Percentiles rank a stretch among this genome's conserved stretches.
These are phyloP conservation scores for Chloromyia formosa DNA, from an alignment of 2,888 invertebrate species.

Conservation along the genomic window DNA sequence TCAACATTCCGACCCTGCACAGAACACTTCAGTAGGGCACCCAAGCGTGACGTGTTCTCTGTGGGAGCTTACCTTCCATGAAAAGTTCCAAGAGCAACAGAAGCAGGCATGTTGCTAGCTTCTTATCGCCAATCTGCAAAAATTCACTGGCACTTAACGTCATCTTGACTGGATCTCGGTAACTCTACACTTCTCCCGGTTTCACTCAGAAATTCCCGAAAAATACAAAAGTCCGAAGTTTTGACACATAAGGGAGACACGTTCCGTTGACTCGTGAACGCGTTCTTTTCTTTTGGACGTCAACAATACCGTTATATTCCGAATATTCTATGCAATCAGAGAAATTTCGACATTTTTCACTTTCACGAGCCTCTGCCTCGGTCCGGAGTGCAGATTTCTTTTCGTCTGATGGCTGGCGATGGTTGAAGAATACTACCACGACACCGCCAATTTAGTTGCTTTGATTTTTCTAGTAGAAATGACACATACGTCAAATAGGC, in stretches of 20 bases:
- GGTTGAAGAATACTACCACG: constrained; percentile 7
- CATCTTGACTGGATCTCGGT: constrained; percentile 35
- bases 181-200: background rate
- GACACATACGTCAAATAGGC: constrained; percentile 60
- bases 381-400: background rate
- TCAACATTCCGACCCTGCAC: no score
- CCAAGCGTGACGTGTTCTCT: no score
- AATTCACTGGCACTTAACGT: constrained; percentile 45
- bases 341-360: constrained; percentile 11
- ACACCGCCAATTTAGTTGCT: constrained; percentile 23
- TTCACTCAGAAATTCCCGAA: no score
- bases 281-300: background rate
- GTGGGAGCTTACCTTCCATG: constrained; percentile 74
- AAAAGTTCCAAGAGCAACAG: constrained; percentile 74
- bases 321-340: constrained; percentile 14
- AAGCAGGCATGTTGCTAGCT: constrained; percentile 73
- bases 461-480: constrained; percentile 33
- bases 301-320: background rate
- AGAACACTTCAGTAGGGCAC: no score
- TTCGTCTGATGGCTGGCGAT: background rate
- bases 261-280: background rate
- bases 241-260: no score
- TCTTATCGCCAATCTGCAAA: constrained; percentile 64
- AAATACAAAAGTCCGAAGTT: no score
- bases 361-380: background rate